Conservation (phyloP, 2,113 vertebrate species). For the Orthonyx spaldingii region DNA sequence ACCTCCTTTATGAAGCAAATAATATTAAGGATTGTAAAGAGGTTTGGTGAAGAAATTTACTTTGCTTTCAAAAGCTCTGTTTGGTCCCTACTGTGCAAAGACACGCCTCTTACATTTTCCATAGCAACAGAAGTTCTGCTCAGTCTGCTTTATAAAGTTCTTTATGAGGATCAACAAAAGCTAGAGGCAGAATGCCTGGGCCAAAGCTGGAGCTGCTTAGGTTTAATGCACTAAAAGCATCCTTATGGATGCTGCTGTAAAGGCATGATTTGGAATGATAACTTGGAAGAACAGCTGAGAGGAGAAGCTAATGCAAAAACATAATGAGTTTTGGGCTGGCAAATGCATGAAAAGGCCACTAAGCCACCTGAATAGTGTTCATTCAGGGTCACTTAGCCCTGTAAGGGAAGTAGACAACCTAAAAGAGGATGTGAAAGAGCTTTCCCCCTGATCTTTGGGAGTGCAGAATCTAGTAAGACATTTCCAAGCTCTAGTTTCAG, state of each 20-base stretch:
- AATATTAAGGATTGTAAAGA: background rate
- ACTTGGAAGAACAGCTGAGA: background rate
- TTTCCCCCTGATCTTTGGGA: background rate
- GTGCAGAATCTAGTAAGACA: background rate
- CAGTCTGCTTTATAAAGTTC: background rate
- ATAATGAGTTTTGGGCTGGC: background rate
- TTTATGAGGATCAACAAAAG: background rate
- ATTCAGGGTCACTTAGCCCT: background rate
- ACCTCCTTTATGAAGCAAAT: background rate
- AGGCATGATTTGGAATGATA: background rate
- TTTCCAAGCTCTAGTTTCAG: background rate
- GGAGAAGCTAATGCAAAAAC: background rate
- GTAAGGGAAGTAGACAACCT: background rate
- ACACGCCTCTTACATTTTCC: background rate
- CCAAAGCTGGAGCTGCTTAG: background rate
- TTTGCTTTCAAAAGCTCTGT: background rate
- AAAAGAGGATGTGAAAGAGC: background rate
- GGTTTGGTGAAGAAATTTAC: background rate
- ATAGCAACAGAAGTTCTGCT: background rate
- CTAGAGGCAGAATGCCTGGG: background rate
- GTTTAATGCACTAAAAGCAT: background rate
- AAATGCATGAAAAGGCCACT: background rate
- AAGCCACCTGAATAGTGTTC: background rate
- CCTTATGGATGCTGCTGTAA: background rate
- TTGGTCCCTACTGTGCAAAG: background rate